Percentiles rank a stretch among this genome's conserved stretches.
Evolutionary conservation across 1,140 invertebrate genomes (phyloP).

Genomic region (Drosophila arawakana): DNA sequence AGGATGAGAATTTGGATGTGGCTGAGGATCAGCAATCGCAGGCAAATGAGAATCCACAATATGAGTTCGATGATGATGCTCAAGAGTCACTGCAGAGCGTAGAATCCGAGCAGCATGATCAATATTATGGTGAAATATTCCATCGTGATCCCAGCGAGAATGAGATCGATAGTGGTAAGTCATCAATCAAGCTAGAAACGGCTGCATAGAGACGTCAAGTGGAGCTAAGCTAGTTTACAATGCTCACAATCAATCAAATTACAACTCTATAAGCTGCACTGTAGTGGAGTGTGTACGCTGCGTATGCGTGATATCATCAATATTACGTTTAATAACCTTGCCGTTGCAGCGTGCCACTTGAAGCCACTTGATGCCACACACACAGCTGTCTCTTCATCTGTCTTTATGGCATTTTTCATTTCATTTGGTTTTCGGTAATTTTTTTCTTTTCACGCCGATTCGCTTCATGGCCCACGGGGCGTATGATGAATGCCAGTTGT

Average conservation of each 20-base stretch:
- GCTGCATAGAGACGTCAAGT: slow-evolving; percentile 32
- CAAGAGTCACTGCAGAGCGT: slow-evolving; percentile 87
- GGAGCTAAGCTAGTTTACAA: slow-evolving; percentile 9
- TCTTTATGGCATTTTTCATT: slow-evolving; percentile 37
- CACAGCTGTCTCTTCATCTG: not conserved
- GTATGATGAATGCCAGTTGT: slow-evolving; percentile 67
- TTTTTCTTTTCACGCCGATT: slow-evolving; percentile 35
- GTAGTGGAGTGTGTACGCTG: not conserved
- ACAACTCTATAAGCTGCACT: not conserved
- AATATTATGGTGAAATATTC: slow-evolving; percentile 84
- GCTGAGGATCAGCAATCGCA: slow-evolving; percentile 51
- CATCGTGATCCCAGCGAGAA: slow-evolving; percentile 81
- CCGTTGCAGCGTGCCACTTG: slow-evolving; percentile 4
- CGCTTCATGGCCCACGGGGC: slow-evolving; percentile 56
- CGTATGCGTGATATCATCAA: slow-evolving; percentile 30
- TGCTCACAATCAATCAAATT: slow-evolving; percentile 39
- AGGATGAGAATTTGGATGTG: slow-evolving; percentile 38
- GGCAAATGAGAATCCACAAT: slow-evolving; percentile 45
- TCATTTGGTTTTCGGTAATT: too few relatives aligned
- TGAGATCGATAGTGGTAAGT: slow-evolving; percentile 77
- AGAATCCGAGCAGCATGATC: slow-evolving; percentile 87
- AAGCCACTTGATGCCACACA: slow-evolving; percentile 5
- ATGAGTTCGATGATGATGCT: slow-evolving; percentile 77
- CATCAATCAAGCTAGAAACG: slow-evolving; percentile 16
- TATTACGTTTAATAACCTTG: slow-evolving; percentile 35